Base-by-base conservation (phyloP, 1,140 invertebrate genomes). In the Aphelinus certus region DNA sequence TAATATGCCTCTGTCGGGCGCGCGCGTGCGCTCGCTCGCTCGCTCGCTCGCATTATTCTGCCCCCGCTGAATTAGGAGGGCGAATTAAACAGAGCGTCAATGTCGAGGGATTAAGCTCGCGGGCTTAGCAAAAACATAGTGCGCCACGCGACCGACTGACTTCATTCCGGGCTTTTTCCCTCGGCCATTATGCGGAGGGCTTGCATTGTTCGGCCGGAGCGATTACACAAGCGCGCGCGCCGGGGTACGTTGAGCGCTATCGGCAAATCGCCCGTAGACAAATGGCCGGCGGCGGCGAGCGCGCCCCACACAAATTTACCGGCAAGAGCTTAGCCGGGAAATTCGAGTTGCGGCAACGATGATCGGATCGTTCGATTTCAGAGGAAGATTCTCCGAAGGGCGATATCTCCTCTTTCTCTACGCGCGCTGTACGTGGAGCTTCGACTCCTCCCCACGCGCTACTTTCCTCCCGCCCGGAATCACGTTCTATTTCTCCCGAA, bases 401-500 rank as follows among this genome's bases (percentile, higher is more conserved):
- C 62, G 56, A 73, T 57, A 67, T 55, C 64, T 53, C 6, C 48
- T 64, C 9, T 53, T 6, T 9, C 4, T 53, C 45, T 63, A 7
- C 61, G 47, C 55, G 3, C 43, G 10, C 64, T 43, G 7, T 57
- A 26, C 26, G 26, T 26, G 26, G 26, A 26, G 26, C 26, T 26
- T 26, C 26, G 26, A 53, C 51, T 53, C 9, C 9, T 53, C 51
- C 51, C 51, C 51, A 6, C 26, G 26, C 26, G 26, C 51, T 9
- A 53, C 51, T 53, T 53, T 4, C 51, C 51, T 53, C 51, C 51
- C 9, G 4, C 4, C 51, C 9, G 51, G 51, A 74, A 74, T 74
- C 65, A 74, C 65, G 72, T 65, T 65, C 60, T 70, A 70, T 75
- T 70, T 75, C 67, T 75, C 70, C 53, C 61, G 60, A 57, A 75